phyloP scores from a whole-genome alignment of 2,888 invertebrate species.

The Parascotia fuliginaria region DNA sequence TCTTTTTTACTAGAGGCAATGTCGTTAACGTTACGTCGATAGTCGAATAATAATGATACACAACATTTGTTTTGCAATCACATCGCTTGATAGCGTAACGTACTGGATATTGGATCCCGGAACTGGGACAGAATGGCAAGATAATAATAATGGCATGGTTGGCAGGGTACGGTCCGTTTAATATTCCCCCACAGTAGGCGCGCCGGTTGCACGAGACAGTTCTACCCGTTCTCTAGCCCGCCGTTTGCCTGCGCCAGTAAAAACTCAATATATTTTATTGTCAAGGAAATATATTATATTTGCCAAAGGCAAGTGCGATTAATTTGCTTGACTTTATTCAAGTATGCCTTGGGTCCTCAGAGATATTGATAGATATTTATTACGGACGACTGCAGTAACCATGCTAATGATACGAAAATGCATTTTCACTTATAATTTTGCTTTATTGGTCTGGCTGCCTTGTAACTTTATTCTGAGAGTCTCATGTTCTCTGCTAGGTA shows the following conservation, averaged over 20 bases:
- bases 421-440: constrained; percentile 2
- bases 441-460: background rate
- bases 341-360: constrained; percentile 52
- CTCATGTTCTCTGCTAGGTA: constrained; percentile 30
- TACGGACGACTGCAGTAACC: background rate
- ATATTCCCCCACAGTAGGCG: constrained; percentile 78
- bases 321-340: constrained; percentile 71
- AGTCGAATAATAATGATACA: constrained; percentile 32
- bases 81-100: constrained; percentile 38
- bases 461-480: constrained; percentile 16
- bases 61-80: constrained; percentile 45
- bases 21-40: constrained; percentile 22
- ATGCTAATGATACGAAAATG: background rate
- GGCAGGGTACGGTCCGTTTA: constrained; percentile 70
- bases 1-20: constrained; percentile 12
- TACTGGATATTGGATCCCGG: constrained; percentile 49
- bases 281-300: constrained; percentile 82
- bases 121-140: constrained; percentile 63
- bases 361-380: constrained; percentile 14
- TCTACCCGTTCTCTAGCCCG: constrained; percentile 72
- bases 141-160: constrained; percentile 64
- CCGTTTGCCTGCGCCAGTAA: constrained; percentile 66
- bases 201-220: constrained; percentile 77
- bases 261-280: constrained; percentile 81
- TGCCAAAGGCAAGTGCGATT: constrained; percentile 77